Conservation (phyloP, 2,113 vertebrate genomes). For the Albula glossodonta region DNA sequence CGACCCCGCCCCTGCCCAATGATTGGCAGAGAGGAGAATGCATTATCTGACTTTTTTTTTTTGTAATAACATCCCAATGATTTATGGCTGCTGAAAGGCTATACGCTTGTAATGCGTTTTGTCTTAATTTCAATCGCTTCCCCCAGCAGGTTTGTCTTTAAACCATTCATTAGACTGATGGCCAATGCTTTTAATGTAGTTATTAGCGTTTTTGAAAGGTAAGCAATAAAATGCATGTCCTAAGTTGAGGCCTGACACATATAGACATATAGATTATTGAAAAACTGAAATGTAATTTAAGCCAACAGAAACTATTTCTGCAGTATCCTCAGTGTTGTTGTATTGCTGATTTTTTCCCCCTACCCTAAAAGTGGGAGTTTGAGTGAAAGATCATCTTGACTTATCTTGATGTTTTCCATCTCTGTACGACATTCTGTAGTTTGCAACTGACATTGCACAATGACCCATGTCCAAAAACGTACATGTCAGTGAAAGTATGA, state of each 20-base stretch:
- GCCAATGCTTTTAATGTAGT: background rate
- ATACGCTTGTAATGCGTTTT: background rate
- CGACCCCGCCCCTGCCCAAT: background rate
- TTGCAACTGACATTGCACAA: too few relatives aligned
- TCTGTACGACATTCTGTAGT: too few relatives aligned
- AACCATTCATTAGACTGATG: background rate
- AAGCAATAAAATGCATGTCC: background rate
- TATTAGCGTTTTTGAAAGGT: background rate
- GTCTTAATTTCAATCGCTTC: background rate
- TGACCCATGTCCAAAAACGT: too few relatives aligned
- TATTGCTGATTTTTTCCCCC: background rate
- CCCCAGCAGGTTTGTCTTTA: background rate
- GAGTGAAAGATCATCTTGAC: too few relatives aligned
- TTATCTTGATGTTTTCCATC: too few relatives aligned
- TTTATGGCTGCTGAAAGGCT: conserved; percentile 6
- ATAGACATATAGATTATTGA: background rate
- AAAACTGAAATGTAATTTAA: background rate
- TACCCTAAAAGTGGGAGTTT: background rate
- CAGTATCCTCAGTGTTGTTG: background rate
- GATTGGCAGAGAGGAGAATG: background rate
- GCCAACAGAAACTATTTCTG: background rate
- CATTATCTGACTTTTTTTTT: background rate
- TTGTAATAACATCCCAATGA: conserved; percentile 1
- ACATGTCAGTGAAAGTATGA: too few relatives aligned
- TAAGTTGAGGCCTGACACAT: background rate